Conservation (phyloP, 1,140 invertebrate species). For the Pachypsylla venusta region DNA sequence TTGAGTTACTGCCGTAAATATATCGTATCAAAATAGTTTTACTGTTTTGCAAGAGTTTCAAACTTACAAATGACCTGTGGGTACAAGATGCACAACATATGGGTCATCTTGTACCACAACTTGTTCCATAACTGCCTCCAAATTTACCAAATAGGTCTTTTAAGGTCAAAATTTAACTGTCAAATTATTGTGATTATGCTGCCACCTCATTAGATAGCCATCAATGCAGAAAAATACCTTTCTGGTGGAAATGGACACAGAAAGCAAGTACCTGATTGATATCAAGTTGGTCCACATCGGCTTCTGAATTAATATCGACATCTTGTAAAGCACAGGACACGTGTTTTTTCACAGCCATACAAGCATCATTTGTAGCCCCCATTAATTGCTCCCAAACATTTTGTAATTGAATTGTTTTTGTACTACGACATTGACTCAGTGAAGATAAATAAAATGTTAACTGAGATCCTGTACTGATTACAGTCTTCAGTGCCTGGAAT, state of each 20-base stretch:
- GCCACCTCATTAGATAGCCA: conserved; percentile 26
- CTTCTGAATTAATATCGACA: conserved; percentile 25
- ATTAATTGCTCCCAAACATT: conserved; percentile 42
- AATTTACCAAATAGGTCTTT: conserved; percentile 15
- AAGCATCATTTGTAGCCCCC: conserved; percentile 19
- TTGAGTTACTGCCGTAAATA: too few species aligned
- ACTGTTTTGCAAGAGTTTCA: too few species aligned
- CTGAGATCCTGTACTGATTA: conserved; percentile 3
- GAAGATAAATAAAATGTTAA: neutral
- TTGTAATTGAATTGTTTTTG: conserved; percentile 36
- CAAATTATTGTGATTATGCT: neutral
- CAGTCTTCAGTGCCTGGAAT: neutral
- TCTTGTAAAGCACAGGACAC: conserved; percentile 40
- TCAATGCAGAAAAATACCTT: conserved; percentile 27
- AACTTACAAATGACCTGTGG: too few species aligned
- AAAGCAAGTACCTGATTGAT: conserved; percentile 28
- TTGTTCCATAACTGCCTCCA: too few species aligned
- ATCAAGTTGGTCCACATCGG: conserved; percentile 29
- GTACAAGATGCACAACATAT: too few species aligned
- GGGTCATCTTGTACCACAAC: too few species aligned
- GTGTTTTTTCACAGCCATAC: conserved; percentile 18
- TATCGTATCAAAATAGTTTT: too few species aligned
- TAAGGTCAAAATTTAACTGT: neutral
- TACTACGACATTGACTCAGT: neutral
- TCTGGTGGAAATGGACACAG: conserved; percentile 29